Base-by-base conservation (phyloP, 1,140 invertebrate genomes). In the Archegozetes longisetosus region DNA sequence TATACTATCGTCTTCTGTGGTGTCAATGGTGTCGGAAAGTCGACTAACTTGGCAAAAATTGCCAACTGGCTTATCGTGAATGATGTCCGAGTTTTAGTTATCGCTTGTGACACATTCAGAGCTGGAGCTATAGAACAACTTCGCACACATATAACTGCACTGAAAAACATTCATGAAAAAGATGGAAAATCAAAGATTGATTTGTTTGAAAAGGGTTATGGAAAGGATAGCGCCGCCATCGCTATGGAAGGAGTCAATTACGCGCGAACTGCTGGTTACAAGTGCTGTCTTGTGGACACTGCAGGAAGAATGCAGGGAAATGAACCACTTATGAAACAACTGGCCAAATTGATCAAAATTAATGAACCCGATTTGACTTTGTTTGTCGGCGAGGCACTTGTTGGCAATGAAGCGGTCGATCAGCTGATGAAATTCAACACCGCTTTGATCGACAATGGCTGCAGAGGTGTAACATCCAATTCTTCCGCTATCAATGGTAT, bases 301-400 rank as follows among this genome's bases (percentile, higher is more conserved):
- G 94, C 96, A 27, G 96, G 96, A 6, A 79, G 96, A 63, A 99
- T 99, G 95, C 96, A 99, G 74, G 94, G 98, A 73, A 99, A 99
- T 73, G 95, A 98, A 72, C 95, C 95, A 0, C 75, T 98, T 9
- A 98, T 98, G 95, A 80, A 89, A 66, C 88, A 94, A 13, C 75
- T 98, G 14, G 84, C 93, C 2, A 98, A 98, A 79, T 69, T 85
- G 62, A 83, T 86, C 62, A 78, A 82, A 66, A 79, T 95, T 17
- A 99, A 99, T 72, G 83, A 92, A 66, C 96, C 96, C 0, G 95
- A 99, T 76, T 77, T 98, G 63, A 93, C 98, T 2, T 75, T 99
- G 12, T 99, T 99, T 74, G 96, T 99, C 4, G 96, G 96, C 1
- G 96, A 99, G 74, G 96, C 96, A 0, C 75, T 99, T 1, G 96